These are phyloP conservation scores for Zeugodacus cucurbitae DNA, from an alignment of 1,140 invertebrate species.

Conservation along the genomic window DNA sequence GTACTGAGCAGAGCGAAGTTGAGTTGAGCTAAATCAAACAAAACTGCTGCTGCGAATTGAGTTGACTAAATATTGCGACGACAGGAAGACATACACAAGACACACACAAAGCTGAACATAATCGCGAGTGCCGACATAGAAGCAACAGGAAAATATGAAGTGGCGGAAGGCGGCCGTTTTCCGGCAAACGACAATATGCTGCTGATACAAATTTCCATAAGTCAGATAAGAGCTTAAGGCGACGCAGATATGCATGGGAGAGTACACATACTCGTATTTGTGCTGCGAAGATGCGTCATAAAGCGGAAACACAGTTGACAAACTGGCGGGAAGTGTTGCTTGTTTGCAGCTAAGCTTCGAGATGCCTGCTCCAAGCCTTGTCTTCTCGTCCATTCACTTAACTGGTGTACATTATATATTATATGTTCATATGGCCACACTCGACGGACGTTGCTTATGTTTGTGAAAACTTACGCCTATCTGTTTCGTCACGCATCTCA, in stretches of 20 bases:
- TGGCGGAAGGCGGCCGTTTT: neutral
- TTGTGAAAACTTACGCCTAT: neutral
- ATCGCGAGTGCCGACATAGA: neutral
- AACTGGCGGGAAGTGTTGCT: neutral
- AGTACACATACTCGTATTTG: neutral
- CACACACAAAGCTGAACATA: neutral
- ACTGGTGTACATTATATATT: neutral
- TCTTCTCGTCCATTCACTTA: neutral
- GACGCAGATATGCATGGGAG: neutral
- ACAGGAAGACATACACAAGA: neutral
- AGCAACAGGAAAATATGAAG: slow-evolving; percentile 22
- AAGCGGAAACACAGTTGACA: neutral
- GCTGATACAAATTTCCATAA: slow-evolving; percentile 24
- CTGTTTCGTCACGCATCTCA: neutral
- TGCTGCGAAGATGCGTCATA: neutral
- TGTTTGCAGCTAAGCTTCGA: neutral
- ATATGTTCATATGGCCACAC: neutral
- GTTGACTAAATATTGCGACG: neutral
- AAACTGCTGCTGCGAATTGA: neutral
- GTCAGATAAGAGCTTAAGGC: neutral
- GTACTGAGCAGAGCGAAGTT: too few relatives aligned
- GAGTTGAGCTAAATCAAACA: neutral
- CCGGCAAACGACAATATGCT: slow-evolving; percentile 12
- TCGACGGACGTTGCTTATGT: neutral
- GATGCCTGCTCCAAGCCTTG: too few relatives aligned